These are phyloP conservation scores for Uria lomvia DNA, from an alignment of 2,113 vertebrate genomes.

Conservation along the genomic window DNA sequence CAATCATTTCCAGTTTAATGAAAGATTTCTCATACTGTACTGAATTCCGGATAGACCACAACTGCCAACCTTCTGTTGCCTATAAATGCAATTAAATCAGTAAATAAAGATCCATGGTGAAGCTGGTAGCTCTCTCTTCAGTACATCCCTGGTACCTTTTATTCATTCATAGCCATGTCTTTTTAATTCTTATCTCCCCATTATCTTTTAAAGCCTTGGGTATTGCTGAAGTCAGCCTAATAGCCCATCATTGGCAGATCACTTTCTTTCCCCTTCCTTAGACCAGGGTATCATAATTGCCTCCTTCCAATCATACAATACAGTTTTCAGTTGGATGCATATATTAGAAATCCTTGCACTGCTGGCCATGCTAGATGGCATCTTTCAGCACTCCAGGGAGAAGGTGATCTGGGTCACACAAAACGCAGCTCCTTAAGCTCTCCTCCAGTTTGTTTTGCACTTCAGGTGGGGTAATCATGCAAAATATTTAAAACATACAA, in stretches of 20 bases:
- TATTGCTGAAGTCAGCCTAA: conserved; percentile 15
- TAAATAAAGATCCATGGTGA: neutral
- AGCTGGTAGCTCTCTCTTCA: neutral
- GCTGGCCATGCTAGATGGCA: neutral
- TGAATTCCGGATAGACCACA: neutral
- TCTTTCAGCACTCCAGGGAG: neutral
- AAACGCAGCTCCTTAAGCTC: neutral
- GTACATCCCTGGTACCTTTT: neutral
- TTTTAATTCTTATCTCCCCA: neutral
- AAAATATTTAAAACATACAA: neutral
- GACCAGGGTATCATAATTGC: neutral
- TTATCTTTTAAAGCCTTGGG: neutral
- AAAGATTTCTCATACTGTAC: neutral
- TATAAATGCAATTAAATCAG: neutral
- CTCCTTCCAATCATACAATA: neutral
- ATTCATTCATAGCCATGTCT: neutral
- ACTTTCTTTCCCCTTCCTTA: neutral
- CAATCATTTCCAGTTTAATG: neutral
- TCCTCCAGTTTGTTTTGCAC: neutral
- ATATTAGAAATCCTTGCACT: neutral
- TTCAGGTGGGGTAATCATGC: neutral
- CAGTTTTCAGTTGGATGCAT: neutral
- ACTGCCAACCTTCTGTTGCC: neutral
- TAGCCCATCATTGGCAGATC: neutral
- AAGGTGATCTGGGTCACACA: neutral